Conservation (phyloP, 2,888 invertebrate genomes). For the Coleophora deauratella region DNA sequence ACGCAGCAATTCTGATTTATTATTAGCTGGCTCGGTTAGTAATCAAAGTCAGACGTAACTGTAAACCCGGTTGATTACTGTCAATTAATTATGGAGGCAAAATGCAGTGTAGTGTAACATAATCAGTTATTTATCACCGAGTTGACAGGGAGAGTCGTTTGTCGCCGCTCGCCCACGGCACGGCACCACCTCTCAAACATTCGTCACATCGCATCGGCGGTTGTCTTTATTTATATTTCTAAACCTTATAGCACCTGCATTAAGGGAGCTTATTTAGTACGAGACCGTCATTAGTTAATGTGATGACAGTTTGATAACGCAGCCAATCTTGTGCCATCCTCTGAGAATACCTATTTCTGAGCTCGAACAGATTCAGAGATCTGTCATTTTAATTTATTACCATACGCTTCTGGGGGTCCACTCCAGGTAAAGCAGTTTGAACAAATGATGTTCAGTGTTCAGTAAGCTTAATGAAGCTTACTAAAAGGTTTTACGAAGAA, state of each 20-base stretch:
- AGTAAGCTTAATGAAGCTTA: too few relatives aligned
- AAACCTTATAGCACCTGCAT: slow-evolving; percentile 33
- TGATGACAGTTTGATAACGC: slow-evolving; percentile 61
- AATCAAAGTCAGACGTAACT: slow-evolving; percentile 36
- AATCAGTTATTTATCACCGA: slow-evolving; percentile 71
- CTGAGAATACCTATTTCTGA: slow-evolving; percentile 51
- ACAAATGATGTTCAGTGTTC: too few relatives aligned
- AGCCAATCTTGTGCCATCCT: slow-evolving; percentile 63
- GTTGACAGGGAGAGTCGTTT: slow-evolving; percentile 65
- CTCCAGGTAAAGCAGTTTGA: too few relatives aligned
- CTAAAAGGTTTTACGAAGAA: too few relatives aligned
- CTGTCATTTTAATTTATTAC: slow-evolving; percentile 2
- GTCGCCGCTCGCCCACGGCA: slow-evolving; percentile 69
- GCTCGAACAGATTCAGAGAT: slow-evolving; percentile 23
- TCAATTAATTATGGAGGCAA: slow-evolving; percentile 68
- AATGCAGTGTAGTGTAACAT: slow-evolving; percentile 67
- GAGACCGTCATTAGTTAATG: slow-evolving; percentile 39
- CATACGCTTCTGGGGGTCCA: too few relatives aligned
- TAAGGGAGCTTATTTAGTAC: slow-evolving; percentile 38
- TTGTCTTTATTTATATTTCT: slow-evolving; percentile 25
- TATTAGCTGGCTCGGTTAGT: slow-evolving; percentile 31
- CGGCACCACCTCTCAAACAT: slow-evolving; percentile 51
- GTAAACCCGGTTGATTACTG: slow-evolving; percentile 46
- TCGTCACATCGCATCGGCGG: slow-evolving; percentile 40
- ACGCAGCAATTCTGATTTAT: slow-evolving; percentile 34